Conservation (phyloP, 2,888 invertebrate species). For the Lasioglossum villosulum region DNA sequence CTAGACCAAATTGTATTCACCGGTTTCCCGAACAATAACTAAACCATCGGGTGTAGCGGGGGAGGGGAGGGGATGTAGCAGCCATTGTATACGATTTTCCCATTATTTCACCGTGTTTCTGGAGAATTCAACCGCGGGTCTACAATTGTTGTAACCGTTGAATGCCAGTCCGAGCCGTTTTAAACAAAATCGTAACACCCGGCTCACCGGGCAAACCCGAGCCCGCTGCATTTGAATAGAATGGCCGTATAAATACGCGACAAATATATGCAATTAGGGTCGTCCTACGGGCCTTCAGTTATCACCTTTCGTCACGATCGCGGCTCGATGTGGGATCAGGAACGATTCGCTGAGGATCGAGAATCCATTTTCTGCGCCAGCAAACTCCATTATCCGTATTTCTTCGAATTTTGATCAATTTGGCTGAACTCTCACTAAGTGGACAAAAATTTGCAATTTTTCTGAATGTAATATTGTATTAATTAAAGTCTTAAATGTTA, state of each 20-base stretch:
- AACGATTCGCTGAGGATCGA: background rate
- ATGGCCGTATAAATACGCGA: slow-evolving; percentile 49
- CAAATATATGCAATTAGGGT: slow-evolving; percentile 56
- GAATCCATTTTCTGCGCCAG: background rate
- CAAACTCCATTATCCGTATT: no score
- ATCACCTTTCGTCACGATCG: background rate
- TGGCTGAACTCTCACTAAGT: no score
- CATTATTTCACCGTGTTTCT: slow-evolving; percentile 45
- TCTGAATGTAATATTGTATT: no score
- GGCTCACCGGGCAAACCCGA: background rate
- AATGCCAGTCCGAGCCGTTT: slow-evolving; percentile 26
- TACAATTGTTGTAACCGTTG: slow-evolving; percentile 35
- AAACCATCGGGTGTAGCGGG: background rate
- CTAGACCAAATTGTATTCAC: slow-evolving; percentile 16
- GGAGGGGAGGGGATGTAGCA: background rate
- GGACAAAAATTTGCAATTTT: no score
- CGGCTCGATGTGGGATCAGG: background rate
- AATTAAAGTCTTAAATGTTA: no score
- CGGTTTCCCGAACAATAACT: slow-evolving; percentile 26
- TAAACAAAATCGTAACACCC: slow-evolving; percentile 26
- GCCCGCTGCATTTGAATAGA: slow-evolving; percentile 44
- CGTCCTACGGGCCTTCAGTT: background rate
- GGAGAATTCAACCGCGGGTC: slow-evolving; percentile 18
- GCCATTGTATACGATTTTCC: slow-evolving; percentile 52
- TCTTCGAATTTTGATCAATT: no score